Evolutionary conservation across 2,888 invertebrate species (phyloP).

Genomic region (Euplagia quadripunctaria): DNA sequence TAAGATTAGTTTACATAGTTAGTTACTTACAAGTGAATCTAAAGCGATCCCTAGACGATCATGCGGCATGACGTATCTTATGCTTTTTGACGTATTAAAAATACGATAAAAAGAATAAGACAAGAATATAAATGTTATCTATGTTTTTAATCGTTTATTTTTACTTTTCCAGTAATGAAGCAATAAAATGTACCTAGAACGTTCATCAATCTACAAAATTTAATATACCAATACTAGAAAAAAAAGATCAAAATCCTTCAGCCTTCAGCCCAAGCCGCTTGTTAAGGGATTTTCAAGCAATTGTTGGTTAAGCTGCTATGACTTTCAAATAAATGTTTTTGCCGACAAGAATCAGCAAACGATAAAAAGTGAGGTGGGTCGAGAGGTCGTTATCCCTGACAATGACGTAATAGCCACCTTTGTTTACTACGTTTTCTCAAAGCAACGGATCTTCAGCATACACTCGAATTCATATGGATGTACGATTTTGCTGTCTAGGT

Average conservation of each 20-base stretch:
- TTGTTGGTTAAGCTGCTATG: slow-evolving; percentile 21
- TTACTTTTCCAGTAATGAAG: not conserved
- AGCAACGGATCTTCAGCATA: slow-evolving; percentile 8
- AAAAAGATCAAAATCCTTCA: slow-evolving; percentile 8
- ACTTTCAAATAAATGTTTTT: slow-evolving; percentile 42
- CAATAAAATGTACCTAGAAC: not conserved
- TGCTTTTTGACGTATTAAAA: too few relatives aligned
- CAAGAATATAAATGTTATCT: not conserved
- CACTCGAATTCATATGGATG: slow-evolving; percentile 11
- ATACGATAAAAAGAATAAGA: not conserved
- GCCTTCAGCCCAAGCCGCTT: slow-evolving; percentile 9
- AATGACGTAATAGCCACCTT: slow-evolving; percentile 39
- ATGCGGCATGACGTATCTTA: too few relatives aligned
- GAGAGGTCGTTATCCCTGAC: slow-evolving; percentile 35
- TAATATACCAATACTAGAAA: not conserved
- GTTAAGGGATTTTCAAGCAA: slow-evolving; percentile 7
- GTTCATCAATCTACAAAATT: not conserved
- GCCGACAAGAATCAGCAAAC: slow-evolving; percentile 13
- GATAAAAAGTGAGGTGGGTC: slow-evolving; percentile 25
- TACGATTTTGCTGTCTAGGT: not conserved
- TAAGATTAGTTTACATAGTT: too few relatives aligned
- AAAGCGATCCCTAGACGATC: too few relatives aligned
- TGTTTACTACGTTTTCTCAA: slow-evolving; percentile 20
- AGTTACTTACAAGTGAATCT: too few relatives aligned
- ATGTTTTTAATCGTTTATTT: not conserved